Base-by-base conservation (phyloP, 2,797 vertebrate genomes). In the Phrynocephalus forsythii region DNA sequence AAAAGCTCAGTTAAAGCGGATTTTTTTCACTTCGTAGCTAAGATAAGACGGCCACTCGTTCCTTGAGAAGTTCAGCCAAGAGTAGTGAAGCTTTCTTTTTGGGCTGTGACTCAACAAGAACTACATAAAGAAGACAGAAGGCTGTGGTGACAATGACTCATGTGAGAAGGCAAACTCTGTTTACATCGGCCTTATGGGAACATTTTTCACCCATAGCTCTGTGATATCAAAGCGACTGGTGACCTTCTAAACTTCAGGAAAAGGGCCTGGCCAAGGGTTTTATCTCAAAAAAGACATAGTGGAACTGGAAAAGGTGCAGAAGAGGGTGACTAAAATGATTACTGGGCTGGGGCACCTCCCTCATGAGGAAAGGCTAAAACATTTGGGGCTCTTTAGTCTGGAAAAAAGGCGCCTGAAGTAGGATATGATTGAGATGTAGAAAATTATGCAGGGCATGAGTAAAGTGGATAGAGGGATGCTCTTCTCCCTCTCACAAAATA, bases 141-240 rank as follows among this genome's bases (percentile, higher is more conserved):
- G 67, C 50, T 48, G 79, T 82, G 60, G 60, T 81, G 60, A 82
- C 26, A 6, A 66, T 38, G 24, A 66, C 16, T 82, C 44, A 82
- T 48, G 48, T 30, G 44, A 28, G 44, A 82, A 71, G 24, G 67
- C 24, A 68, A 52, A 30, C 44, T 69, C 26, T 52, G 26, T 30
- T 52, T 48, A 71, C 16, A 28, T 69, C 44, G 50, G 67, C 28
- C 88, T 78, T 50, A 67, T 11, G 38, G 84, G 0, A 79, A 66
- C 83, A 78, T 77, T 30, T 30, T 56, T 73, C 18, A 28, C 20
- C 18, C 7, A 38, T 33, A 80, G 18, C 18, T 92, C 50, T 71
- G 75, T 87, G 72, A 69, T 6, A 33, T n/a, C 71, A 33, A 24
- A 91, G 67, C 44, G 86, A 15, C 20, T 91, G 50, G 68, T 83